These are phyloP conservation scores for Anoplophora glabripennis DNA, from an alignment of 1,140 invertebrate genomes.

Conservation along the genomic window DNA sequence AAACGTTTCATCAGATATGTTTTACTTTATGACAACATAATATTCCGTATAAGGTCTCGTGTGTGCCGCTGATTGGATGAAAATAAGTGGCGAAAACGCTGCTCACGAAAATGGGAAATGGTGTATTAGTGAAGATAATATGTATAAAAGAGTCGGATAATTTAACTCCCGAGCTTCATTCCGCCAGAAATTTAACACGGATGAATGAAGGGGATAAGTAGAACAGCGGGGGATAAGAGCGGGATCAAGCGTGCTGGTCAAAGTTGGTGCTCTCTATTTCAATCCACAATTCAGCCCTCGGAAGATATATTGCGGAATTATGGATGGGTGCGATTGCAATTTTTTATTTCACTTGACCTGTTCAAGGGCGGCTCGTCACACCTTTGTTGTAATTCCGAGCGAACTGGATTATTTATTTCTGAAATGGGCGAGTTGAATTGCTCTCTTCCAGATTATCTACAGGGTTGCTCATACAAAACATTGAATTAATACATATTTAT, in stretches of 20 bases:
- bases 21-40: too few relatives aligned
- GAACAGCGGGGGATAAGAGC: constrained; percentile 27
- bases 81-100: constrained; percentile 9
- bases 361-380: neutral
- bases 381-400: too few relatives aligned
- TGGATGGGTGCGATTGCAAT: constrained; percentile 28
- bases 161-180: constrained; percentile 21
- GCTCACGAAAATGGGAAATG: neutral
- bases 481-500: too few relatives aligned
- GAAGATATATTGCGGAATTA: constrained; percentile 33
- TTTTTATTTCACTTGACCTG: constrained; percentile 27
- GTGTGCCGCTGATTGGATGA: constrained; percentile 16
- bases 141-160: constrained; percentile 24
- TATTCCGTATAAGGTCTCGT: too few relatives aligned
- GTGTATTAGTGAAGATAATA: constrained; percentile 20
- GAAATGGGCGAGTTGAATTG: too few relatives aligned
- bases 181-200: constrained; percentile 26
- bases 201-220: constrained; percentile 35
- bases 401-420: too few relatives aligned
- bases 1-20: too few relatives aligned
- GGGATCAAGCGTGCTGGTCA: constrained; percentile 27
- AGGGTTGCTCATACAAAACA: too few relatives aligned
- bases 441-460: too few relatives aligned
- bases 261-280: constrained; percentile 33
- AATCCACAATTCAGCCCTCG: constrained; percentile 24